Base-by-base conservation (phyloP, 2,113 vertebrate species). In the Notothenia rossii region DNA sequence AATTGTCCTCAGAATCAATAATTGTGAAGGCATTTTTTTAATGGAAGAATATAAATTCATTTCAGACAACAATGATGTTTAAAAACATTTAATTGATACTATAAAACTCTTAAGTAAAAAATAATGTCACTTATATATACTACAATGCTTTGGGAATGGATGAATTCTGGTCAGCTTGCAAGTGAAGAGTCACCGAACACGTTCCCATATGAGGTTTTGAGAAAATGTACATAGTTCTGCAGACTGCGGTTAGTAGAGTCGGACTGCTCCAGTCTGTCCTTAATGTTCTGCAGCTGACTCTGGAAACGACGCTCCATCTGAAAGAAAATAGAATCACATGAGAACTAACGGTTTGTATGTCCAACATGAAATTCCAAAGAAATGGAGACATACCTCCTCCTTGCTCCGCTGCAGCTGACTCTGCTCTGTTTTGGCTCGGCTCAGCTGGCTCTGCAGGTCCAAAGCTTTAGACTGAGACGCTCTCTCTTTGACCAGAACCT, bases 161-260 rank as follows among this genome's bases (percentile, higher is more conserved):
- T n/a, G 7, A 11, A n/a, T 65, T 29, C 25, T 33, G 7, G 17
- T 79, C 95, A 96, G 84, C 94, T 95, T 3, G 95, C 79, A 9
- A 96, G 88, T 45, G 94, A 83, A 20, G 94, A 89, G 11, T 98
- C 97, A 8, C 96, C 95, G 22, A 97, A 98, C 51, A 97, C 96
- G 0, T 96, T 97, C 91, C 96, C 95, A 0, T 98, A 98, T 0
- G 97, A 98, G 0, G 96, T 94, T 84, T 98, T 99, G 58, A 99
- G 97, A 88, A 98, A 98, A 9, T 97, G 96, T 40, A 98, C 96
- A 0, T 99, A 99, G 93, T 96, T 98, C 55, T 98, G 96, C 95
- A 99, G 96, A 89, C 96, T 97, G 81, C 97, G 96, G 89, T 97
- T 99, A 46, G 97, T 97, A 64, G 96, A 97, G 90, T 98, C 97